phyloP scores from a whole-genome alignment of 2,113 vertebrate genomes.

The Alectura lathami region DNA sequence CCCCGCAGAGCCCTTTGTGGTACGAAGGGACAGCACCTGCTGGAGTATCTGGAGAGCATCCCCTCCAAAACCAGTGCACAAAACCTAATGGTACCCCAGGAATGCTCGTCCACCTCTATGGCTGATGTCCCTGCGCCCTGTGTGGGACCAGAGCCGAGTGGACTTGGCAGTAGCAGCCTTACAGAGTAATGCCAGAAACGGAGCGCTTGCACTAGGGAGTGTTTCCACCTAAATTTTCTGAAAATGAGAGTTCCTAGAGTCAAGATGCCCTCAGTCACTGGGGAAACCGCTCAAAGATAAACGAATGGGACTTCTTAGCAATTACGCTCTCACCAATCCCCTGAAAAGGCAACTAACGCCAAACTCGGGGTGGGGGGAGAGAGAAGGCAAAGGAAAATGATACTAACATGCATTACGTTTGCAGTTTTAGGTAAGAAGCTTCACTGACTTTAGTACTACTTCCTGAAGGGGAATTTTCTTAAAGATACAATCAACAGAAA shows the following conservation, averaged over 20 bases:
- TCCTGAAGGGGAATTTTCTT: slow-evolving; percentile 66
- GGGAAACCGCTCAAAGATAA: neutral
- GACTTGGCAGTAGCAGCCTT: neutral
- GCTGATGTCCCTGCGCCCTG: neutral
- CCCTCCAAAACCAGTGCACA: too few relatives aligned
- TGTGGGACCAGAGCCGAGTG: rapidly evolving
- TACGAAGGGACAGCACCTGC: neutral
- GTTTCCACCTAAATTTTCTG: neutral
- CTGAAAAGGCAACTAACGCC: neutral
- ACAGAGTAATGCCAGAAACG: neutral
- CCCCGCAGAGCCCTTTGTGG: too few relatives aligned
- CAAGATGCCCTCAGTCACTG: neutral
- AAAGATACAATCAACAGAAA: slow-evolving; percentile 23
- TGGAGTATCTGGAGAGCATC: rapidly evolving
- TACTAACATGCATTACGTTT: neutral
- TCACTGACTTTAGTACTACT: slow-evolving; percentile 32
- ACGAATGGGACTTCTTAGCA: neutral
- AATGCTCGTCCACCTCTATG: rapidly evolving
- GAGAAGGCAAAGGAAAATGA: slow-evolving; percentile 43
- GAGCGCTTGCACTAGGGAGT: neutral
- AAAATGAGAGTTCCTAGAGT: neutral
- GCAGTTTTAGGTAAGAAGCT: neutral
- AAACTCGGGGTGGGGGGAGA: rapidly evolving
- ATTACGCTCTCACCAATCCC: neutral
- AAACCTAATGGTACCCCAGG: rapidly evolving